Conservation (phyloP, 2,888 invertebrate species). For the Parthenolecanium corni region DNA sequence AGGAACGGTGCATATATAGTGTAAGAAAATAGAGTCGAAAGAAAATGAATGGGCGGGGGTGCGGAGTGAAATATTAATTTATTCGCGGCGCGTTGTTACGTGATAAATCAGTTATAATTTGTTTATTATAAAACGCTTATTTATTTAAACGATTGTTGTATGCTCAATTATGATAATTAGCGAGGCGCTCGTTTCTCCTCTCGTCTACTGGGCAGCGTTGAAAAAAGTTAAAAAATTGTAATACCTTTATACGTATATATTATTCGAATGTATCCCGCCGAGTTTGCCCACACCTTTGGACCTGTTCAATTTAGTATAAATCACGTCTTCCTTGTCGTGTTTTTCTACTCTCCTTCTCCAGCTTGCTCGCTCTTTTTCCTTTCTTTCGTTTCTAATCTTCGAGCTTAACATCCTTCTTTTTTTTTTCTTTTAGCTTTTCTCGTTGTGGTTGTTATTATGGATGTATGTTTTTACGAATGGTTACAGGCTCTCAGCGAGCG, state of each 20-base stretch:
- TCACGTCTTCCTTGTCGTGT: constrained; percentile 1
- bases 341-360: too few relatives aligned
- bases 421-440: too few relatives aligned
- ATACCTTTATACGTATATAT: too few relatives aligned
- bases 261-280: constrained; percentile 14
- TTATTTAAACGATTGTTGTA: constrained; percentile 29
- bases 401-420: too few relatives aligned
- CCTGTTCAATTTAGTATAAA: constrained; percentile 23
- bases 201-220: not conserved
- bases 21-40: too few relatives aligned
- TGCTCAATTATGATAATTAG: constrained; percentile 27
- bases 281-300: constrained; percentile 22
- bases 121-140: constrained; percentile 28
- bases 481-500: too few relatives aligned
- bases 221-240: too few relatives aligned
- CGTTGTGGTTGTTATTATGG: too few relatives aligned
- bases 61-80: constrained; percentile 15
- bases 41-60: not conserved
- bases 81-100: constrained; percentile 18
- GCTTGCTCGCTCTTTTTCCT: too few relatives aligned
- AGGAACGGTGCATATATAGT: too few relatives aligned
- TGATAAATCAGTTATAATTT: constrained; percentile 30
- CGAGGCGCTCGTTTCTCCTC: not conserved
- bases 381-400: too few relatives aligned
- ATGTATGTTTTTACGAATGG: too few relatives aligned